Evolutionary conservation across 2,113 vertebrate species (phyloP), one percentile per base, ranked within the genome.

Genomic region (Echinops telfairi): DNA sequence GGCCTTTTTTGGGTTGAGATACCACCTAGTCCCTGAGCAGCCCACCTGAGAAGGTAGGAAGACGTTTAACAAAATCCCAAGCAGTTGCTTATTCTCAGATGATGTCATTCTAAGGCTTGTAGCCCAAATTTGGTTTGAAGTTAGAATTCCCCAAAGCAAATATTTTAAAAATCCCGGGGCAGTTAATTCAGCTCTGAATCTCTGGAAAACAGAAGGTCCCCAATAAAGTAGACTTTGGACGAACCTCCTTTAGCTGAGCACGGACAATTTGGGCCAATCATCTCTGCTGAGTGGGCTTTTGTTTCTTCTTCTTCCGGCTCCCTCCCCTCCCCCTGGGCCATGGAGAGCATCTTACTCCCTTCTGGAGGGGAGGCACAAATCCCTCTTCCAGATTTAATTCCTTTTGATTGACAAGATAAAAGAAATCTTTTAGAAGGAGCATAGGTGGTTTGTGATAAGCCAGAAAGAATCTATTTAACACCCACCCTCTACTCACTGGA

Each of bases 321-420:
- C 10, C 14, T 33, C 33, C 60, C 25, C 57, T 3, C 23, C 10
- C 16, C 6, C 47, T 7, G 7, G 40, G 40, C 40, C 40, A 4
- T 40, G 3, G 8, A 89, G 76, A 84, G 23, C 20, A 17, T 29
- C 62, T 2, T 36, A 38, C 22, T 73, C 47, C 19, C 10, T 19
- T 38, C 38, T 70, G 47, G 83, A 66, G 3, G 27, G 40, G n/a
- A 87, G 60, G 31, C 70, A 89, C 73, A 83, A 90, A 81, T 79
- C 79, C 29, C 17, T 85, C 60, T 40, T 94, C 43, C 20, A 68
- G 62, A 76, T 94, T 93, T 6, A 58, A 38, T 89, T 85, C 31
- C 64, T 93, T 73, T 73, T 73, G n/a, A 73, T 38, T 71, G 25
- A 5, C 68, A 83, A 73, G 80, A 91, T 84, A 92, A 95, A 95